Evolutionary conservation across 2,888 invertebrate genomes (phyloP).

Genomic region (Bombyx huttoni): DNA sequence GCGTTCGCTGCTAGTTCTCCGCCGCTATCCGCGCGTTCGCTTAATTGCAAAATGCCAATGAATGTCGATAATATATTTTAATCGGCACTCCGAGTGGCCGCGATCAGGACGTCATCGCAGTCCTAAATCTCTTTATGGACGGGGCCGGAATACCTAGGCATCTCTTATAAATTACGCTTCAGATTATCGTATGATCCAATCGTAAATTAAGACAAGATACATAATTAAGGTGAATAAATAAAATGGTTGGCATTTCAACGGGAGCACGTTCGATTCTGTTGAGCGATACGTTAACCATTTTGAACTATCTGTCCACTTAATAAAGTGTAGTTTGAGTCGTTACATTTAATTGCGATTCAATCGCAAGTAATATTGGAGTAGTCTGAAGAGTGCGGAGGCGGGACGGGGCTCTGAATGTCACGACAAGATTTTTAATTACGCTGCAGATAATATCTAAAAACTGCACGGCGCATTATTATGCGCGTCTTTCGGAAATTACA

Average conservation of each 20-base stretch:
- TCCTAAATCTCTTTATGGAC: constrained; percentile 71
- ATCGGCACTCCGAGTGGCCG: constrained; percentile 41
- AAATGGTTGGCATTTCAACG: constrained; percentile 73
- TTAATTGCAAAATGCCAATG: constrained; percentile 66
- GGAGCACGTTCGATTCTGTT: constrained; percentile 67
- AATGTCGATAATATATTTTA: constrained; percentile 62
- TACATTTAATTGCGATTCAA: constrained; percentile 70
- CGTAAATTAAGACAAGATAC: constrained; percentile 74
- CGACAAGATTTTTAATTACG: constrained; percentile 73
- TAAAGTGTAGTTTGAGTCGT: constrained; percentile 69
- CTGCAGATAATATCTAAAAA: constrained; percentile 67
- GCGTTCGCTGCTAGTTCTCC: constrained; percentile 19
- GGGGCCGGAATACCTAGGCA: constrained; percentile 65
- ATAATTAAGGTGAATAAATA: constrained; percentile 73
- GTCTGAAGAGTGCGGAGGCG: constrained; percentile 61
- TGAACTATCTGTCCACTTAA: constrained; percentile 64
- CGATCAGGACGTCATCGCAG: constrained; percentile 49
- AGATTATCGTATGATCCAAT: constrained; percentile 73
- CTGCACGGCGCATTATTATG: constrained; percentile 47
- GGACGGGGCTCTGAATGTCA: constrained; percentile 67
- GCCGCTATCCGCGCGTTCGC: constrained; percentile 38
- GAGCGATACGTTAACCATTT: constrained; percentile 51
- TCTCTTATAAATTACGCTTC: constrained; percentile 66
- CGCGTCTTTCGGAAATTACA: constrained; percentile 61
- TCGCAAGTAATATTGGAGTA: constrained; percentile 68